A percentile compares a stretch with the other conserved stretches of the same genome.
Conservation (phyloP, 2,113 vertebrate species). For the Pycnonotus jocosus region DNA sequence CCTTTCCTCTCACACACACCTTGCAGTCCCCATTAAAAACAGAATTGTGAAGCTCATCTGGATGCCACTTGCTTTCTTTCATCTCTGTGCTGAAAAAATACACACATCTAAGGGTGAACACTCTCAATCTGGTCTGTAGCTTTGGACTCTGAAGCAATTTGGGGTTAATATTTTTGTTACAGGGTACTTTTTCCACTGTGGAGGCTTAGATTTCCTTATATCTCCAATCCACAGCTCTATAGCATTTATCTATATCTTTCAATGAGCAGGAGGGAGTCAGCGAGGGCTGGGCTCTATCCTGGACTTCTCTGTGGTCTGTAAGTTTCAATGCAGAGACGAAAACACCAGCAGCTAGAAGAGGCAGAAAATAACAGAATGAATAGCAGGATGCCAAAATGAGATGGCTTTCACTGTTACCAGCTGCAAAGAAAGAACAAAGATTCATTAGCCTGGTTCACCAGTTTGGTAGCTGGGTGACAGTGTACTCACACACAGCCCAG, state of each 20-base stretch:
- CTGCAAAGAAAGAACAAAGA: background rate
- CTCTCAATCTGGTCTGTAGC: background rate
- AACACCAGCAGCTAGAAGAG: background rate
- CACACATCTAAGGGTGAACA: background rate
- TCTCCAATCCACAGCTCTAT: background rate
- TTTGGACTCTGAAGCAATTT: background rate
- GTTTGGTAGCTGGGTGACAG: background rate
- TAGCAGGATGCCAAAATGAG: background rate
- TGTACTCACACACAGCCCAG: background rate
- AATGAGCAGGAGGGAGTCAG: background rate
- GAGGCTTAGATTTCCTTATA: background rate
- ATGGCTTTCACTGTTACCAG: background rate
- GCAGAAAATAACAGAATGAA: background rate
- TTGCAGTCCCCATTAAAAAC: background rate
- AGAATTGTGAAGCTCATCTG: background rate
- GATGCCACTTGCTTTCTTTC: background rate
- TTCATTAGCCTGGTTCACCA: background rate
- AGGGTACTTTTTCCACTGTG: background rate
- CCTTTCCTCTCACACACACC: background rate
- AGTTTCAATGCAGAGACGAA: background rate
- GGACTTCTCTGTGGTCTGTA: background rate
- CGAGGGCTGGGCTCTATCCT: background rate
- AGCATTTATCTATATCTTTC: background rate
- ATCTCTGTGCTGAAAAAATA: background rate
- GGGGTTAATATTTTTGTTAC: background rate